Evolutionary conservation across 2,797 vertebrate species (phyloP), one percentile per base, ranked within the genome.

Genomic region (Phrynocephalus guinanensis): DNA sequence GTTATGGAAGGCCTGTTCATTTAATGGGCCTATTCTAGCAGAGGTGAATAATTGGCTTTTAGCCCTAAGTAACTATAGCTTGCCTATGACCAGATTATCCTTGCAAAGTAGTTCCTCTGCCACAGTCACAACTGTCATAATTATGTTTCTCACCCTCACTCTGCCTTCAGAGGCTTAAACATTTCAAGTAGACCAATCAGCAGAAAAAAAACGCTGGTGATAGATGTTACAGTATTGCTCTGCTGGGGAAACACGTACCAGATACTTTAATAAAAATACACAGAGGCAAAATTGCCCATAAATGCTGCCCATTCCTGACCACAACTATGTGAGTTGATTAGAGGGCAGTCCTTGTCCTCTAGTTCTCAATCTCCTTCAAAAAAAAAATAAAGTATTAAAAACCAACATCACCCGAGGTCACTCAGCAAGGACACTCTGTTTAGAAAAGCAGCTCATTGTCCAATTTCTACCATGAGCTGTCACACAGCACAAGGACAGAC

Each of bases 401-500:
- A 38, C 38, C 9, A 78, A 28, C 66, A 6, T 85, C 60, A 30
- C 10, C 60, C 48, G 56, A 70, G 76, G n/a, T 84, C 87, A 81
- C 38, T 70, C 81, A 78, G 48, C 80, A 70, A 84, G 71, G 63
- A 76, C 18, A 18, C 16, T 22, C n/a, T 20, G 26, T 77, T 88
- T 75, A 75, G 87, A 86, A 86, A 90, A 50, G 66, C 60, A 66
- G 22, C 48, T 86, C 83, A 68, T 87, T 86, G 86, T 83, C 87
- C 80, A 50, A 83, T 85, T 75, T 70, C 81, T 11, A 20, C 76
- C 78, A 26, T 33, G 70, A 81, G 68, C 75, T 87, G 76, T 86
- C 70, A 79, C 33, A 52, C 52, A n/a, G 44, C n/a, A 30, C 80
- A 90, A 89, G 44, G 79, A 56, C 4, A 0, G 86, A 28, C 30